A percentile compares a stretch with the other conserved stretches of the same genome.
phyloP scores from a whole-genome alignment of 1,140 invertebrate genomes.

The Nomia melanderi region DNA sequence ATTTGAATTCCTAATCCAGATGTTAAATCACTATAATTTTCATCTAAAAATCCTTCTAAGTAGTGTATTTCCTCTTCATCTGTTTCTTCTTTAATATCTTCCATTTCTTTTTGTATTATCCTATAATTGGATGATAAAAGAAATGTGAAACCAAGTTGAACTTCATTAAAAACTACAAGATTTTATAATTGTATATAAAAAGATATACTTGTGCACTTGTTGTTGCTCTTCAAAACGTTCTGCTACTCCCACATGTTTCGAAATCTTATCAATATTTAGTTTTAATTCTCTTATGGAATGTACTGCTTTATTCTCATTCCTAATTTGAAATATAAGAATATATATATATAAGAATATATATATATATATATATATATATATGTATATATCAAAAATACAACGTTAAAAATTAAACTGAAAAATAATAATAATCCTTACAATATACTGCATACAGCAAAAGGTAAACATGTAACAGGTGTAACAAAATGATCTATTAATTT shows the following conservation, averaged over 20 bases:
- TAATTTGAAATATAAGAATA: constrained; percentile 29
- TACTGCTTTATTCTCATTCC: constrained; percentile 14
- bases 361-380: neutral
- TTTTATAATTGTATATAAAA: neutral
- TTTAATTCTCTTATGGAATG: constrained; percentile 34
- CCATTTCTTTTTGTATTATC: constrained; percentile 7
- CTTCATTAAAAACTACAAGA: constrained; percentile 3
- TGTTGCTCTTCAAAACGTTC: constrained; percentile 1
- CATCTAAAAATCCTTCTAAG: constrained; percentile 77
- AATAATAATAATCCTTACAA: constrained; percentile 57
- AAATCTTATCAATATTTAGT: constrained; percentile 1
- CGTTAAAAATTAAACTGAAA: too few relatives aligned
- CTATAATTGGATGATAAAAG: neutral
- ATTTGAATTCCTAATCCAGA: constrained; percentile 79
- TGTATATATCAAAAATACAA: neutral
- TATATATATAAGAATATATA: too few relatives aligned
- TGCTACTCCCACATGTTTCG: neutral
- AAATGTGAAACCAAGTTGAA: too few relatives aligned
- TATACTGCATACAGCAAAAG: constrained; percentile 84
- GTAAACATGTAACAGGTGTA: constrained; percentile 84
- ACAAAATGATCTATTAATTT: constrained; percentile 88
- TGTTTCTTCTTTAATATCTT: constrained; percentile 23
- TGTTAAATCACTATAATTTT: constrained; percentile 51
- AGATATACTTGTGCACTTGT: constrained; percentile 22
- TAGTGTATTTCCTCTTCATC: constrained; percentile 70